Evolutionary conservation across 2,888 invertebrate genomes (phyloP).

Genomic region (Neoscelio sp.): DNA sequence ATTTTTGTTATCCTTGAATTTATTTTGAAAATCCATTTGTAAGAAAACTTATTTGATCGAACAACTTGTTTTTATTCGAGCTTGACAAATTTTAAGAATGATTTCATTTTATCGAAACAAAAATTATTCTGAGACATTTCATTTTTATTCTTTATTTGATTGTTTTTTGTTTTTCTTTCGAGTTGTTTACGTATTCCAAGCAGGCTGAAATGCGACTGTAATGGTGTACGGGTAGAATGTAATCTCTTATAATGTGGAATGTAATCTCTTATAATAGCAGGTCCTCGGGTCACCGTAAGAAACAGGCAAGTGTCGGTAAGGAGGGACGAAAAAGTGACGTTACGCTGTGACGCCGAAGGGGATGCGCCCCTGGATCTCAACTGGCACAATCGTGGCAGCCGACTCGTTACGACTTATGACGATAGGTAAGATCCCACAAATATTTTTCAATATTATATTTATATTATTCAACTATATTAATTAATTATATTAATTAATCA

Average conservation of each 20-base stretch:
- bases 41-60: no score
- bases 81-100: conserved; percentile 38
- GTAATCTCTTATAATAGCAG: conserved; percentile 80
- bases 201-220: neutral
- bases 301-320: conserved; percentile 84
- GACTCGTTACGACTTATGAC: conserved; percentile 84
- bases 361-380: conserved; percentile 84
- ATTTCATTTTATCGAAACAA: conserved; percentile 30
- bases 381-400: conserved; percentile 84
- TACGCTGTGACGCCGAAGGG: conserved; percentile 84
- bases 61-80: conserved; percentile 22
- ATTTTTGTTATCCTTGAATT: no score
- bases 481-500: no score
- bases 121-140: conserved; percentile 30
- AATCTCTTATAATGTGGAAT: conserved; percentile 40
- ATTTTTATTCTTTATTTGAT: conserved; percentile 42
- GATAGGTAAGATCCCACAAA: conserved; percentile 81
- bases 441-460: no score
- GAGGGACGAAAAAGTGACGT: conserved; percentile 84
- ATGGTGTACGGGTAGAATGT: conserved; percentile 18
- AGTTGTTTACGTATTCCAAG: conserved; percentile 44
- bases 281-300: conserved; percentile 84
- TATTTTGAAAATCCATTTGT: no score
- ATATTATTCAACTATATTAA: no score
- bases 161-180: conserved; percentile 39